A percentile compares a stretch with the other conserved stretches of the same genome.
These are phyloP conservation scores for Hipposideros larvatus DNA, from an alignment of 2,797 vertebrate genomes.

Conservation along the genomic window DNA sequence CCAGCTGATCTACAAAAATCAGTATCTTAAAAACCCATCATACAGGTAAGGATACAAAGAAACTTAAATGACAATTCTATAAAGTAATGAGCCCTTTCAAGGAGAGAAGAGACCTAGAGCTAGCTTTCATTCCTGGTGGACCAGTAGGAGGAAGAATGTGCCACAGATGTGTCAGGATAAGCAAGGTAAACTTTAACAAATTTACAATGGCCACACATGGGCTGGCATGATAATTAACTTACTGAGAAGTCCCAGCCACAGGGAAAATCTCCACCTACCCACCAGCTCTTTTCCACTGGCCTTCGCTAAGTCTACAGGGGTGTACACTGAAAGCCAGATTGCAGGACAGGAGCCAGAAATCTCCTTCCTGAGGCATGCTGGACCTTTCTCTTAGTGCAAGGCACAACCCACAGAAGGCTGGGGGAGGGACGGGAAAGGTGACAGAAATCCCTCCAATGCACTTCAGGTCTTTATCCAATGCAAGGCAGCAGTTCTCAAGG, in stretches of 20 bases:
- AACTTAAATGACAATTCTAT: conserved; percentile 41
- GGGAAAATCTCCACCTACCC: not conserved
- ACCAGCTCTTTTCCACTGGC: not conserved
- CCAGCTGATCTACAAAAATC: conserved; percentile 55
- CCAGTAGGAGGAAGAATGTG: not conserved
- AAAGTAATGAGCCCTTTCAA: conserved; percentile 18
- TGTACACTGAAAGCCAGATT: not conserved
- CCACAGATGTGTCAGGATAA: not conserved
- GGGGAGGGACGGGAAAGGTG: not conserved
- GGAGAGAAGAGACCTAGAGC: not conserved
- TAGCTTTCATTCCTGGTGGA: not conserved
- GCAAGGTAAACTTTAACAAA: not conserved
- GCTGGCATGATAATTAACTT: not conserved
- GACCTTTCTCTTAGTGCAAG: not conserved
- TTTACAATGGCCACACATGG: not conserved
- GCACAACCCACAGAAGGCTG: not conserved
- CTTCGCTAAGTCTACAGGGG: not conserved
- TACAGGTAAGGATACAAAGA: conserved; percentile 51
- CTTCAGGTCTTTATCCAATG: not conserved
- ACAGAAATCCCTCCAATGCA: not conserved
- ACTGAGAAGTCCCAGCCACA: not conserved
- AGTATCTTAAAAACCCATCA: conserved; percentile 62
- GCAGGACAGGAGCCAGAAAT: not conserved
- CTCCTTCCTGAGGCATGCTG: not conserved
- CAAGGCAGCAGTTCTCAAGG: not conserved